phyloP scores from a whole-genome alignment of 1,140 invertebrate species.

The Magallana gigas region DNA sequence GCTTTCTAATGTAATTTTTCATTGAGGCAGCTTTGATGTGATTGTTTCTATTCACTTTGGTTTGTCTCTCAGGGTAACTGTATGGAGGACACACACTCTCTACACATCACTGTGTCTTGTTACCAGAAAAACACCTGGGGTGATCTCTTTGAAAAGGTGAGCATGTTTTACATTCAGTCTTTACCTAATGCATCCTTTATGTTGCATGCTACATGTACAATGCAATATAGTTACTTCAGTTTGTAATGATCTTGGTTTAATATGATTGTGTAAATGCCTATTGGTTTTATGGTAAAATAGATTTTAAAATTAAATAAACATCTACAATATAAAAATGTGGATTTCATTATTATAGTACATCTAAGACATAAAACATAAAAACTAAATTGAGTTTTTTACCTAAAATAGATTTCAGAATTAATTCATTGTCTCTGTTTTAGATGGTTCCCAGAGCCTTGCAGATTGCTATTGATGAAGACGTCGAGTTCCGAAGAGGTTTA shows the following conservation, averaged over 20 bases:
- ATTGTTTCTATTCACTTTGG: background rate
- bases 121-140: slow-evolving; percentile 95
- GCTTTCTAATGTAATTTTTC: no score
- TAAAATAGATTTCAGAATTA: no score
- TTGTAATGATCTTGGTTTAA: no score
- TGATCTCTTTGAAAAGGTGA: slow-evolving; percentile 89
- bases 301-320: no score
- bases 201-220: no score
- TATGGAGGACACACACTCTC: slow-evolving; percentile 87
- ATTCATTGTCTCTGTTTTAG: slow-evolving; percentile 68
- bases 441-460: slow-evolving; percentile 88
- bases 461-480: slow-evolving; percentile 85
- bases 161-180: background rate
- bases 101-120: slow-evolving; percentile 95
- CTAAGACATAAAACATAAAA: background rate
- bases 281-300: no score
- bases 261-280: no score
- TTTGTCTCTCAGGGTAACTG: slow-evolving; percentile 84
- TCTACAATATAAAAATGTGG: no score
- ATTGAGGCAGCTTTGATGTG: no score
- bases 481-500: slow-evolving; percentile 88
- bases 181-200: no score
- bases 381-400: slow-evolving; percentile 82
- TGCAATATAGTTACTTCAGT: no score
- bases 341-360: background rate